Evolutionary conservation across 1,140 invertebrate species (phyloP).

Genomic region (Oscheius sp.): DNA sequence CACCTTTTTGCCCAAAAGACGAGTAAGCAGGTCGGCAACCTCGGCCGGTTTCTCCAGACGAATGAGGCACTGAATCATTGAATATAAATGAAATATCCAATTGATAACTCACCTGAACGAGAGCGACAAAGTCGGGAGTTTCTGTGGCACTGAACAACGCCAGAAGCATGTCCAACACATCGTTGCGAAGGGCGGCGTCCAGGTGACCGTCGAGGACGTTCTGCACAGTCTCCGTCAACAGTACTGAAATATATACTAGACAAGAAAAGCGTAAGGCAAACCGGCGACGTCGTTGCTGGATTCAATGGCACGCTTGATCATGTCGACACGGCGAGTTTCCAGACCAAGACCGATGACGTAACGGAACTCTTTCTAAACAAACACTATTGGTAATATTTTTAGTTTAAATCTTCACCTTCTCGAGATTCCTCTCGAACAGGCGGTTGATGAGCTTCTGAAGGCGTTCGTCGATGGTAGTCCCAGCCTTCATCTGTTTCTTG

Average conservation of each 20-base stretch:
- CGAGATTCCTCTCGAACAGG: conserved; percentile 79
- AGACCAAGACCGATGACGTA: conserved; percentile 54
- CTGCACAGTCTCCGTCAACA: conserved; percentile 51
- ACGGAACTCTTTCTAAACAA: conserved; percentile 38
- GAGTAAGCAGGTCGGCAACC: conserved; percentile 50
- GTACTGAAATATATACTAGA: conserved; percentile 2
- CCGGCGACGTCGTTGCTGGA: conserved; percentile 41
- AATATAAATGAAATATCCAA: conserved; percentile 16
- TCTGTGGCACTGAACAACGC: conserved; percentile 44
- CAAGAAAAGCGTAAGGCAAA: background rate
- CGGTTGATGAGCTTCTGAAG: conserved; percentile 89
- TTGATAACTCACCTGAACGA: conserved; percentile 39
- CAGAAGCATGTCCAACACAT: conserved; percentile 46
- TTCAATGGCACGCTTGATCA: conserved; percentile 52
- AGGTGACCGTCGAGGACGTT: conserved; percentile 53
- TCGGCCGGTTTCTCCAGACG: conserved; percentile 51
- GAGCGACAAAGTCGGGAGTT: conserved; percentile 50
- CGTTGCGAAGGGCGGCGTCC: conserved; percentile 45
- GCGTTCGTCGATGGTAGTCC: conserved; percentile 73
- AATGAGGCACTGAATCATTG: conserved; percentile 46
- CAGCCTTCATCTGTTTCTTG: conserved; percentile 42
- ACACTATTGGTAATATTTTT: background rate
- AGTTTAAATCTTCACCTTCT: conserved; percentile 24
- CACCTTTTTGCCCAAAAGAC: conserved; percentile 35
- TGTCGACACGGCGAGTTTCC: conserved; percentile 55